Evolutionary conservation across 23 tunicate genomes (phyloP), one percentile per base, ranked within the genome.

Genomic region (Phallusia fumigata): DNA sequence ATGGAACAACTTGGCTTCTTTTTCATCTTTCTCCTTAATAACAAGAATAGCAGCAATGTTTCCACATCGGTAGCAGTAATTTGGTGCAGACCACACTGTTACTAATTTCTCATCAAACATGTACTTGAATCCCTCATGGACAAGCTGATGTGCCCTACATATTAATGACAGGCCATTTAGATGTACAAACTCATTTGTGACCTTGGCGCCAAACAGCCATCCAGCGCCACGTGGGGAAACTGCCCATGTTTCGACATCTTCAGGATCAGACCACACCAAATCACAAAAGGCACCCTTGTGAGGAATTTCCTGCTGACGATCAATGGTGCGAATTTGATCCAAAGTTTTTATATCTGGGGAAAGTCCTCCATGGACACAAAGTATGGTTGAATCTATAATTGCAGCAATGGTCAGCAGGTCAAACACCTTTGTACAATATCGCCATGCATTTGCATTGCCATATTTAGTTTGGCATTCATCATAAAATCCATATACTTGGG

Each of bases 251-350:
- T 87, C 92, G 5, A 90, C 92, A 82, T 95, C 99, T 69, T 90
- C 95, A 30, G 99, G 99, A 77, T 95, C 99, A 35, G 99, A 95
- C 99, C 99, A 95, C 50, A 95, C 95, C 5, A 95, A 82, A 77
- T 95, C 99, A 81, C 99, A 95, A 79, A 95, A 90, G 35, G 99
- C 88, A 44, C 99, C 99, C 80, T 95, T 90, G 86, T 95, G 99
- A 18, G 99, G 99, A 80, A 95, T 90, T 78, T 95, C 99, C 78
- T 90, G 96, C 78, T 91, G 89, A 3, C 99, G 75, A 76, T 96
- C 99, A 28, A 96, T 96, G 78, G 93, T 90, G 0, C 99, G 84
- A 36, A 96, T 91, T 64, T 96, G 99, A 75, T 96, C 99, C 47
- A 96, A 65, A 19, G 96, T 96, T 82, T 85, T 87, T 36, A 96